Evolutionary conservation across 2,113 vertebrate genomes (phyloP), one percentile per base, ranked within the genome.

Genomic region (Zosterops hypoxanthus): DNA sequence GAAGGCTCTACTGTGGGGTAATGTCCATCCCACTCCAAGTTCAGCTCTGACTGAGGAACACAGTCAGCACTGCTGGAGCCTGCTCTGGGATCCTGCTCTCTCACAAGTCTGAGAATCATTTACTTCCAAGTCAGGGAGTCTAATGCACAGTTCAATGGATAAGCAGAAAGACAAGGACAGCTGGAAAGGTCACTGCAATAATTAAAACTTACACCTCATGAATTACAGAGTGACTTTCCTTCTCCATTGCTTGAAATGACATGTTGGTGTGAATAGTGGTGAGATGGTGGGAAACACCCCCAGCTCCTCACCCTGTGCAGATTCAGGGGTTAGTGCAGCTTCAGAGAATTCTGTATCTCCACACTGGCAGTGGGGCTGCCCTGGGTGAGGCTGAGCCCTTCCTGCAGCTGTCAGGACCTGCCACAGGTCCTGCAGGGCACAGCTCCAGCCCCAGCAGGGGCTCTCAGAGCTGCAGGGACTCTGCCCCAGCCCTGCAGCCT

Each of bases 131-230:
- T 88, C 92, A 96, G 76, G 79, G 15, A 90, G 57, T 34, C 23
- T 28, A 34, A 77, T 1, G 3, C 78, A 77, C 72, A 88, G 49
- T 16, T 77, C 68, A 28, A 2, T 1, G 7, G 61, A 88, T 22
- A 73, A 94, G 82, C 66, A 88, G 52, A 79, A 83, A 86, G 71
- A 59, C 82, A 86, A 90, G 59, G 82, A 86, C 55, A 76, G 63
- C 64, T 20, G 8, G 78, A 93, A 92, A 92, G 76, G 83, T 81
- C 94, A 31, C 36, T 66, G 64, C 55, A 93, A 47, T 90, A 90
- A 95, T 81, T 94, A 88, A 82, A 79, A 80, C 28, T 26, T 86
- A 16, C 14, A 70, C 55, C 60, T 86, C 64, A 59, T 75, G 80
- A 78, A 86, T 94, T 77, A 77, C 8, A 0, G n/a, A 85, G 19